These are phyloP conservation scores for mouse (Mus musculus) DNA, from an alignment of 2,113 vertebrate species.

Conservation along the genomic window DNA sequence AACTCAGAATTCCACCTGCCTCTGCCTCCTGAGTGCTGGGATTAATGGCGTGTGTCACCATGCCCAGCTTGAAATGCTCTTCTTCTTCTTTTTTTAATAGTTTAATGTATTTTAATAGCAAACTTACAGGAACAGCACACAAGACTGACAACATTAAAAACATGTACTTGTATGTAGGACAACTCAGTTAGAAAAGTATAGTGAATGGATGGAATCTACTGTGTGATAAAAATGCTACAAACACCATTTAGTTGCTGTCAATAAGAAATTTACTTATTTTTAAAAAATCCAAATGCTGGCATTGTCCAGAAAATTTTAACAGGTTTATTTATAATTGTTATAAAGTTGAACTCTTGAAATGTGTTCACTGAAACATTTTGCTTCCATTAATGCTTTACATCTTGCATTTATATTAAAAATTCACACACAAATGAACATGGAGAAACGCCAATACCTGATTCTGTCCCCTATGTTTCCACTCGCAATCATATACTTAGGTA, in stretches of 20 bases:
- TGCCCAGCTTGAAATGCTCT: no score
- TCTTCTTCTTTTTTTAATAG: constrained; percentile 59
- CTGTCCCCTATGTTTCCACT: constrained; percentile 87
- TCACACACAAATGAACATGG: constrained; percentile 91
- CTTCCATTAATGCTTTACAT: constrained; percentile 85
- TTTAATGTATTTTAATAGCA: constrained; percentile 94
- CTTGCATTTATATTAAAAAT: constrained; percentile 87
- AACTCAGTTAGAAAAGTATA: constrained; percentile 92
- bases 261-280: constrained; percentile 91
- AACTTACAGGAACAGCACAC: constrained; percentile 94
- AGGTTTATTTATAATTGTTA: constrained; percentile 90
- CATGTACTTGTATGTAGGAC: constrained; percentile 91
- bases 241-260: constrained; percentile 90
- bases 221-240: constrained; percentile 92
- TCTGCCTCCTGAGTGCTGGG: no score
- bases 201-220: constrained; percentile 90
- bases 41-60: no score
- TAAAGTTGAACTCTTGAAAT: constrained; percentile 87
- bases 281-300: constrained; percentile 92
- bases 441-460: constrained; percentile 89
- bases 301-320: constrained; percentile 91
- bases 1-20: no score
- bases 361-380: constrained; percentile 84
- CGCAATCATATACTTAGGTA: constrained; percentile 89
- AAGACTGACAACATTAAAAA: constrained; percentile 93